These are phyloP conservation scores for Brachylomia viminalis DNA, from an alignment of 2,888 invertebrate species.

Conservation along the genomic window DNA sequence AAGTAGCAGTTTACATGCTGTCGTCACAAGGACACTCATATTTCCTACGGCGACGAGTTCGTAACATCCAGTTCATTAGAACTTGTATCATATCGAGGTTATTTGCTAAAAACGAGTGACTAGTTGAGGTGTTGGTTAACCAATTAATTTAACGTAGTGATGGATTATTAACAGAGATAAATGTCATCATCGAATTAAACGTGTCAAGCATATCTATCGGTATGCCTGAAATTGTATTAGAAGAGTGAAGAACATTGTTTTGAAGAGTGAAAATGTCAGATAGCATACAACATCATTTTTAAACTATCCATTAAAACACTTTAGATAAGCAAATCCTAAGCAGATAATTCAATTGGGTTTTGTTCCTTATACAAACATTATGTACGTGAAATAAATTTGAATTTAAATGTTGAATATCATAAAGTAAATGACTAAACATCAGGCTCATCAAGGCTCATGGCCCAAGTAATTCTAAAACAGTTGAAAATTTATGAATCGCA, in stretches of 20 bases:
- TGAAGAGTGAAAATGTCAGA: constrained; percentile 1
- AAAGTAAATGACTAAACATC: background rate
- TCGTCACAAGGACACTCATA: constrained; percentile 73
- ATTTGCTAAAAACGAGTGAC: background rate
- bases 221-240: constrained; percentile 22
- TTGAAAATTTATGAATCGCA: background rate
- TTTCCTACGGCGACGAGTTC: constrained; percentile 51
- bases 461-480: background rate
- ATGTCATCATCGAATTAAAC: constrained; percentile 40
- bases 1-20: constrained; percentile 67
- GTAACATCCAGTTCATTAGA: constrained; percentile 29
- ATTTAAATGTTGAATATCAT: background rate
- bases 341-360: constrained; percentile 13
- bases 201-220: constrained; percentile 30
- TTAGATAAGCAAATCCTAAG: constrained; percentile 15
- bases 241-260: constrained; percentile 31
- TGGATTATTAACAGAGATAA: constrained; percentile 56
- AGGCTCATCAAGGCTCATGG: background rate
- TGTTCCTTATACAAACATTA: background rate
- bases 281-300: background rate
- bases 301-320: background rate
- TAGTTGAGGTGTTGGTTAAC: constrained; percentile 9
- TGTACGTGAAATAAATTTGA: background rate
- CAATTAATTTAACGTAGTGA: constrained; percentile 22
- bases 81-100: constrained; percentile 20